Base-by-base conservation (phyloP, 2,797 vertebrate genomes). In the Bovichtus variegatus region DNA sequence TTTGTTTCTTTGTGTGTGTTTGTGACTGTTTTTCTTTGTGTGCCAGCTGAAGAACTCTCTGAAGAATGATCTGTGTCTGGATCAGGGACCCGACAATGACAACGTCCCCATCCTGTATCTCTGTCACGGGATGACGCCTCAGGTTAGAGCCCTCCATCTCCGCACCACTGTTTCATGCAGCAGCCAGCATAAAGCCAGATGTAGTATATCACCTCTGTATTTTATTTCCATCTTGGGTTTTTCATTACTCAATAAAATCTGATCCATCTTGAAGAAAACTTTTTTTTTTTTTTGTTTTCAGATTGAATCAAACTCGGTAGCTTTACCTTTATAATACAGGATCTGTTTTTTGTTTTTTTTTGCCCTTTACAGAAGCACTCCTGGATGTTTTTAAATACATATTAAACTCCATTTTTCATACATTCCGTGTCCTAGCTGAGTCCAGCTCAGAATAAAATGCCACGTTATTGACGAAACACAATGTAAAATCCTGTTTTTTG, bases 81-180 rank as follows among this genome's bases (percentile, higher is more conserved):
- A 99, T 92, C 98, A 99, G 92, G 98, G 98, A 6, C 98, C 98
- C 11, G 97, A 98, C 80, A 97, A 96, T 1, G 97, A 99, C 94
- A 99, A 99, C 43, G 91, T 97, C 60, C 98, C 98, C 64, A 99
- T 99, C 87, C 89, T 99, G 91, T 99, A 99, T 80, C 96, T 98
- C 90, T 99, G 98, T 93, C 98, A 99, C 0, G 98, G 98, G 77
- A 96, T 99, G 97, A 97, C 97, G 11, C 97, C 98, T 27, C 98
- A 99, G 98, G 98, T 99, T 60, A 94, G 96, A 94, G 19, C 40
- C 23, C 11, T 49, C 53, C 21, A 25, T 23, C 50, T 67, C 49
- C 15, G 10, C 57, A 62, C 53, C 41, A 29, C 36, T 57, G 29
- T 82, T 55, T 77, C 38, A 66, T 73, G 38, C 64, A 59, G 54